A percentile compares a stretch with the other conserved stretches of the same genome.
Conservation (phyloP, 2,888 invertebrate species). For the Scaptodrosophila latifasciaeformis region DNA sequence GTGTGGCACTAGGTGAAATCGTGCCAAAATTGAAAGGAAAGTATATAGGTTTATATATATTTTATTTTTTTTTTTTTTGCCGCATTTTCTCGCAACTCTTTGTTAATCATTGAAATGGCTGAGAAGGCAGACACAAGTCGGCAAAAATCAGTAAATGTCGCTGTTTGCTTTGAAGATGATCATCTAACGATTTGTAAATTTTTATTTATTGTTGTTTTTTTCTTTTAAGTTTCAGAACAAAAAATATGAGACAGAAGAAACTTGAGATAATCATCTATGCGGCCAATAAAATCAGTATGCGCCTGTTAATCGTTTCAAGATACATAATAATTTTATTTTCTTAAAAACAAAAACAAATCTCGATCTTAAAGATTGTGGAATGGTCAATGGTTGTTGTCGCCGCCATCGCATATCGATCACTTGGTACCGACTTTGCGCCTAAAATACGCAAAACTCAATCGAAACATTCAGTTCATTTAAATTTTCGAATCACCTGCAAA, state of each 20-base stretch:
- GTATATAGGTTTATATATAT: slow-evolving; percentile 40
- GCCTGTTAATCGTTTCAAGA: slow-evolving; percentile 62
- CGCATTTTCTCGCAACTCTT: slow-evolving; percentile 47
- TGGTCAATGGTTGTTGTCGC: slow-evolving; percentile 5
- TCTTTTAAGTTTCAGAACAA: slow-evolving; percentile 13
- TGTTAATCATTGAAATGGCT: slow-evolving; percentile 41
- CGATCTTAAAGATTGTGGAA: slow-evolving; percentile 2
- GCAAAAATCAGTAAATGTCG: slow-evolving; percentile 34
- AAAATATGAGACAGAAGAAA: background rate
- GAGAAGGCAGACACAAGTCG: background rate
- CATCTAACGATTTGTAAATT: slow-evolving; percentile 59
- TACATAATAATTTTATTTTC: slow-evolving; percentile 63
- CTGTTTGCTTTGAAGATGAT: slow-evolving; percentile 51
- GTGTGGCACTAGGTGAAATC: slow-evolving; percentile 63
- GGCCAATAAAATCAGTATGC: slow-evolving; percentile 67
- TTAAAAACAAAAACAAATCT: slow-evolving; percentile 19
- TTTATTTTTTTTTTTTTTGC: slow-evolving; percentile 6
- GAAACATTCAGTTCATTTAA: too few species aligned
- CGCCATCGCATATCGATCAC: slow-evolving; percentile 60
- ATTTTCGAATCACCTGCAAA: too few species aligned
- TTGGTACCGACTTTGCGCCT: slow-evolving; percentile 12
- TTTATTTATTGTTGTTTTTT: slow-evolving; percentile 23
- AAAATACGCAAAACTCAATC: too few species aligned
- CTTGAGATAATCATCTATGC: slow-evolving; percentile 56
- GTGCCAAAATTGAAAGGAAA: slow-evolving; percentile 47